Base-by-base conservation (phyloP, 2,113 vertebrate species). In the Platanista minor region DNA sequence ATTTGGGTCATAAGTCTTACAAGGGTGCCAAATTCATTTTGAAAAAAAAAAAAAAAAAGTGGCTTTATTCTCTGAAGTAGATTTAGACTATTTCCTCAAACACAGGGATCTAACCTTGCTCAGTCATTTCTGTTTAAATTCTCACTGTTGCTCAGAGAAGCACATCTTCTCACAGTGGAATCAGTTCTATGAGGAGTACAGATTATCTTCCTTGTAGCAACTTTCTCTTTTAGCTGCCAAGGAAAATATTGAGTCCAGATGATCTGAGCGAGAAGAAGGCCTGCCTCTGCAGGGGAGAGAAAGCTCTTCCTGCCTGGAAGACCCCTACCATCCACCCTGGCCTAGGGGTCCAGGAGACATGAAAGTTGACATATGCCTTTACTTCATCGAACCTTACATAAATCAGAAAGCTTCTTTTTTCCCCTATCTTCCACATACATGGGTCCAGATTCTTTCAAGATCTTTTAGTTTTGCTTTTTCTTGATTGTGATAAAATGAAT, bases 21-120 rank as follows among this genome's bases (percentile, higher is more conserved):
- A 90, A 54, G 14, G n/a, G 13, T 96, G 62, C 13, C 33, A 91
- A 91, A 61, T 90, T 95, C 36, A 93, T 69, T 96, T 92, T 95
- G 43, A 78, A 74, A 57, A 54, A 46, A 27, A 62, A 78, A 67
- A n/a, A n/a, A n/a, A 83, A 74, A 59, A 75, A 23, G 25, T 75
- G 25, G 39, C 29, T 67, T 62, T 46, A 17, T 75, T 88, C n/a
- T 89, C 66, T 59, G 33, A 91, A 67, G 61, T 39, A 9, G 29
- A 8, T 64, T 90, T 54, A 69, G n/a, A 62, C 23, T 25, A 33
- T 71, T 91, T 83, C 49, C 74, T 91, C 66, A 21, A 87, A 85
- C 52, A 27, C 23, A 39, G 31, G 39, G 39, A 5, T 29, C 23
- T 78, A 64, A 41, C 8, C 25, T 69, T 57, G 39, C 17, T 39